Conservation (phyloP, 1,140 invertebrate genomes). For the Hormaphis cornu region DNA sequence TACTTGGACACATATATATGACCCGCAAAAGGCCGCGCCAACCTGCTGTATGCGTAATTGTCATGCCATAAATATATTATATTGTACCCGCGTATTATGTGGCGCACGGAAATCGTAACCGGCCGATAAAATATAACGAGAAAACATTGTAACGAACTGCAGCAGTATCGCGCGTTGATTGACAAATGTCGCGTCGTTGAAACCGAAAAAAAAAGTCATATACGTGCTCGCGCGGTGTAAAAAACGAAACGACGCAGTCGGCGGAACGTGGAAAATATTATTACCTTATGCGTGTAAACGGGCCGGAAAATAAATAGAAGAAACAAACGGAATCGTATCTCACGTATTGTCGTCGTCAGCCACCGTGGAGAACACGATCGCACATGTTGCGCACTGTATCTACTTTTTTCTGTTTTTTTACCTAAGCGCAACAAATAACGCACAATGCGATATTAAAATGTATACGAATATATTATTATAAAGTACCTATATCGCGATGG, state of each 20-base stretch:
- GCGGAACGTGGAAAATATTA: no score
- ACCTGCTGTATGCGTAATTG: no score
- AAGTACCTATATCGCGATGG: conserved; percentile 10
- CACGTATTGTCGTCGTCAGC: conserved; percentile 29
- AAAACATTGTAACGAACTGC: background rate
- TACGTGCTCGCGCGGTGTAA: background rate
- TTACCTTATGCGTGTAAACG: no score
- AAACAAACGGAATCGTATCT: conserved; percentile 8
- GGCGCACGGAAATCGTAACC: no score
- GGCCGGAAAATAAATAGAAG: background rate
- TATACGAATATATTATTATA: conserved; percentile 18
- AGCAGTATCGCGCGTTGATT: background rate
- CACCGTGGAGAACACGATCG: conserved; percentile 22
- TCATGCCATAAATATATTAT: no score
- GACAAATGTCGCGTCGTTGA: conserved; percentile 10
- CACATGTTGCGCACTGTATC: background rate
- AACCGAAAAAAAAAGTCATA: background rate
- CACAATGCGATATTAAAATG: conserved; percentile 22
- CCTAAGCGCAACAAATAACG: conserved; percentile 27
- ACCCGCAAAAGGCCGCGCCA: no score
- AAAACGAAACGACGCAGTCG: background rate
- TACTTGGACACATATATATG: background rate
- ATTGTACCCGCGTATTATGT: background rate
- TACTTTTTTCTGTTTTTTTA: background rate
- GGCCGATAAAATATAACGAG: background rate